Evolutionary conservation across 1,140 invertebrate genomes (phyloP).

Genomic region (Cataglyphis hispanica): DNA sequence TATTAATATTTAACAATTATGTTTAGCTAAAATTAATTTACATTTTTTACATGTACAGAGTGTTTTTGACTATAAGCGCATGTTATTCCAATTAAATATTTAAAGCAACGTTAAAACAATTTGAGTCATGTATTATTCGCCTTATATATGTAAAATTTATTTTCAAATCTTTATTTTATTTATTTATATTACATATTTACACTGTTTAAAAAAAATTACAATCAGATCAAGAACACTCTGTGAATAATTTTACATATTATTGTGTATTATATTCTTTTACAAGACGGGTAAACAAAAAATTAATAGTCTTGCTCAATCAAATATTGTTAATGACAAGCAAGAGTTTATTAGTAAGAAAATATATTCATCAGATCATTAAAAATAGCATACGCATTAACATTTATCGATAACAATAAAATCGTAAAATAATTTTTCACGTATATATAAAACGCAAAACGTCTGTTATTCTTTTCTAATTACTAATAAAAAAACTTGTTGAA

Average conservation of each 20-base stretch:
- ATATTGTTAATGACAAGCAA: background rate
- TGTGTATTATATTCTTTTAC: background rate
- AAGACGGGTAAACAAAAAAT: background rate
- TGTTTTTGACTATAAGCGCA: background rate
- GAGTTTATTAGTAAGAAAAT: background rate
- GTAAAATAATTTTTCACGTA: background rate
- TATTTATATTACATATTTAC: background rate
- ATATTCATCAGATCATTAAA: background rate
- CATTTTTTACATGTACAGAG: constrained; percentile 13
- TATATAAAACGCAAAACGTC: background rate
- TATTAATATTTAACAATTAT: background rate
- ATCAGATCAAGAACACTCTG: background rate
- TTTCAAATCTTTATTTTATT: background rate
- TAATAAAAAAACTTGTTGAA: background rate
- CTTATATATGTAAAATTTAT: background rate
- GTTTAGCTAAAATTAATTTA: background rate
- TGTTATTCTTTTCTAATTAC: background rate
- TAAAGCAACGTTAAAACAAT: background rate
- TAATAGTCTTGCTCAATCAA: background rate
- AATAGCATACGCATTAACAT: background rate
- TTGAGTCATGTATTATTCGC: background rate
- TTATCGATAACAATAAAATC: background rate
- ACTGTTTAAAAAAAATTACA: background rate
- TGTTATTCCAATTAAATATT: background rate
- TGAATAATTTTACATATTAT: background rate